Base-by-base conservation (phyloP, 2,797 vertebrate genomes). In the Lutra lutra region DNA sequence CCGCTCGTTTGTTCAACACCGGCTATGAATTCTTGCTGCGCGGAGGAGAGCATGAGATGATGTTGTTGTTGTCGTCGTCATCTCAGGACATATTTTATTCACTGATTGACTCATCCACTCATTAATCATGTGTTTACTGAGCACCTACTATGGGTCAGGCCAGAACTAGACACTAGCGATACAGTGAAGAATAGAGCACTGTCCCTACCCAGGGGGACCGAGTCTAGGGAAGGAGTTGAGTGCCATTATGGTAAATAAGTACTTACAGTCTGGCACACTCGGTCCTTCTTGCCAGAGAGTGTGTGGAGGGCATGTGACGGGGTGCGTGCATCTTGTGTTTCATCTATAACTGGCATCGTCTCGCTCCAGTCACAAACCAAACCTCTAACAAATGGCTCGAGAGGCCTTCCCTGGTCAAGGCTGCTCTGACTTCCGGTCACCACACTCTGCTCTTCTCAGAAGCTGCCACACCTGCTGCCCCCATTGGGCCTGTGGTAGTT, bases 41-140 rank as follows among this genome's bases (percentile, higher is more conserved):
- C 14, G 32, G 35, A 87, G 73, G 29, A 11, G 4, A 48, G n/a
- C 13, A 35, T 70, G 51, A 21, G 60, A 20, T 13, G 46, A 38
- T 72, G 20, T 73, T 54, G 3, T 66, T 32, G 7, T 43, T 25
- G 35, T 48, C 60, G 20, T 40, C 40, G 40, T 35, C 66, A 5
- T 68, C 32, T 95, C 15, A n/a, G 62, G 27, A 68, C 29, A 38
- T 78, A 40, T 77, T 48, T 92, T 43, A 35, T 77, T 86, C 70
- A 40, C 46, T n/a, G 46, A 32, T 11, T 68, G 60, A 51, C 29
- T 18, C 56, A n/a, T n/a, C 5, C 20, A 56, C 6, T 91, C 54
- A 29, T 32, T 46, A 25, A 46, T 79, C 2, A 8, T 20, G 15
- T 7, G 38, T 48, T 89, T 35, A 72, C 40, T 91, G 43, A 66